Evolutionary conservation across 1,140 invertebrate species (phyloP).

Genomic region (Cheumatopsyche charites): DNA sequence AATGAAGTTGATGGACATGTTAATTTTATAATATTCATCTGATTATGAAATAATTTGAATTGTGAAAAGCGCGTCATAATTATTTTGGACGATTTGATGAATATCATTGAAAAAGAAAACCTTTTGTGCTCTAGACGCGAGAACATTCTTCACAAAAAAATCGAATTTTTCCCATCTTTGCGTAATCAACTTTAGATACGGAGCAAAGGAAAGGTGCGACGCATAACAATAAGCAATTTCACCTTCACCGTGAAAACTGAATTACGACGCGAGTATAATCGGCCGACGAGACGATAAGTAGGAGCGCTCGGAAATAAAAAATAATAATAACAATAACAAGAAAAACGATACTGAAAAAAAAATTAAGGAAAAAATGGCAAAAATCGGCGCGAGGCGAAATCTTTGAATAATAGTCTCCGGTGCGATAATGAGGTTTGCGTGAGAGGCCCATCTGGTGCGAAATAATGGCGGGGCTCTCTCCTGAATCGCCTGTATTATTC

Average conservation of each 20-base stretch:
- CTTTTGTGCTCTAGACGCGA: not conserved
- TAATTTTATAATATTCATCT: not conserved
- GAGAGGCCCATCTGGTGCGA: not conserved
- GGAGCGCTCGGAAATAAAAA: not conserved
- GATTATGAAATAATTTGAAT: not conserved
- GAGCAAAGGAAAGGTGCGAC: not conserved
- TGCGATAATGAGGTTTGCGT: constrained; percentile 33
- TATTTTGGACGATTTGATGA: too few relatives aligned
- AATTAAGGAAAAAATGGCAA: not conserved
- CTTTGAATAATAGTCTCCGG: constrained; percentile 27
- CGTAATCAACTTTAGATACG: constrained; percentile 7
- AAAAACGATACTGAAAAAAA: not conserved
- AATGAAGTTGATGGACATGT: not conserved
- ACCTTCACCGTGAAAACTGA: constrained; percentile 22
- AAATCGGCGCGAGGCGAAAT: not conserved
- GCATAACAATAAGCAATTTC: constrained; percentile 19
- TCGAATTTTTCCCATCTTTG: not conserved
- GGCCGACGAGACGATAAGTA: too few relatives aligned
- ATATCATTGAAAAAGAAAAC: too few relatives aligned
- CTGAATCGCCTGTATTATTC: constrained; percentile 20
- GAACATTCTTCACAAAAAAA: constrained; percentile 2
- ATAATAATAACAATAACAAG: not conserved
- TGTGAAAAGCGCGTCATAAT: too few relatives aligned
- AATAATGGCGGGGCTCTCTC: constrained; percentile 17
- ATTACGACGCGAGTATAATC: constrained; percentile 34